These are phyloP conservation scores for Cinclus cinclus DNA, from an alignment of 2,113 vertebrate genomes.

Conservation along the genomic window DNA sequence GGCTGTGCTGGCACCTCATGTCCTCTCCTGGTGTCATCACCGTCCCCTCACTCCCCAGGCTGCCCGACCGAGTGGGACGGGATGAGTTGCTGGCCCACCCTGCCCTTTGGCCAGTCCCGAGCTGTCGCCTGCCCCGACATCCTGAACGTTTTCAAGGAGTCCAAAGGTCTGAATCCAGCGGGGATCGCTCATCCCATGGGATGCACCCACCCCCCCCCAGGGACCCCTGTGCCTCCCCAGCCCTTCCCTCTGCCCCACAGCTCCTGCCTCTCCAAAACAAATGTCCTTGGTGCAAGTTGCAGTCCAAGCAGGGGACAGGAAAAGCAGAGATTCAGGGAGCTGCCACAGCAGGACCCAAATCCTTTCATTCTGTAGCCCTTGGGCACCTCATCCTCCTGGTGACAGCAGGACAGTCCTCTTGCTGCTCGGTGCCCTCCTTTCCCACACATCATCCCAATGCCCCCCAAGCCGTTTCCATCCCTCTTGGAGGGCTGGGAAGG, in stretches of 20 bases:
- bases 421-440: neutral
- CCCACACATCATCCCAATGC: neutral
- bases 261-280: neutral
- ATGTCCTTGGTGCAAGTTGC: neutral
- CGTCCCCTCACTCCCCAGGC: neutral
- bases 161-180: constrained; percentile 3
- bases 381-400: neutral
- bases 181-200: rapidly evolving
- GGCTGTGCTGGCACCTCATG: neutral
- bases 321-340: neutral
- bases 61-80: constrained; percentile 72
- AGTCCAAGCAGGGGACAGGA: neutral
- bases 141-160: constrained; percentile 13
- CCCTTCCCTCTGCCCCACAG: neutral
- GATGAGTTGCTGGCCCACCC: constrained; percentile 65
- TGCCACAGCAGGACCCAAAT: neutral
- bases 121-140: constrained; percentile 45
- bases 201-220: neutral
- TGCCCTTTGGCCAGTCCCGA: neutral
- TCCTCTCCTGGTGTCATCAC: neutral
- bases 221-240: neutral
- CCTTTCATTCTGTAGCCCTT: neutral
- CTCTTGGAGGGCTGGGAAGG: neutral
- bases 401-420: neutral
- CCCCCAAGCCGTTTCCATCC: neutral